These are phyloP conservation scores for Peromyscus aztecus DNA, from an alignment of 2,797 vertebrate genomes.

Conservation along the genomic window DNA sequence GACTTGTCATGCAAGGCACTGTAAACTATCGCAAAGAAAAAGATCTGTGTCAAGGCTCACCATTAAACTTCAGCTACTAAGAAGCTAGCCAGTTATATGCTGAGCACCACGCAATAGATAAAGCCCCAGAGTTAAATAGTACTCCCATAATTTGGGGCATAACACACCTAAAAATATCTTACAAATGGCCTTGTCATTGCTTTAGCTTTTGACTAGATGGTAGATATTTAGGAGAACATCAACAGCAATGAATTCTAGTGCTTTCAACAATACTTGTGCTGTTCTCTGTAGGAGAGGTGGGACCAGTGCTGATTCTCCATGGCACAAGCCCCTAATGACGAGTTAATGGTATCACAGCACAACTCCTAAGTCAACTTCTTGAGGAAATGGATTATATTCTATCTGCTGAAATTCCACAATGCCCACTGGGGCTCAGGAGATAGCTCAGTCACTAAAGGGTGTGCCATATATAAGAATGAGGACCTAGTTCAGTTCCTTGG, in stretches of 20 bases:
- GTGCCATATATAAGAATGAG: background rate
- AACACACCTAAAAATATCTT: background rate
- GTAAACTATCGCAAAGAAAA: conserved; percentile 1
- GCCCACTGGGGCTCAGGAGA: no score
- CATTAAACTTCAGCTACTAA: background rate
- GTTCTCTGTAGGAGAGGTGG: conserved; percentile 61
- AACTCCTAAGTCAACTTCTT: conserved; percentile 90
- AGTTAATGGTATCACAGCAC: background rate
- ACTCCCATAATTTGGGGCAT: background rate
- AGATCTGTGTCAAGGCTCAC: background rate
- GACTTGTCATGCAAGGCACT: background rate
- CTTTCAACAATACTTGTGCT: background rate
- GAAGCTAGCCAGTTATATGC: background rate
- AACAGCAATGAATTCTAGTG: conserved; percentile 14
- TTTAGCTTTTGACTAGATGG: background rate
- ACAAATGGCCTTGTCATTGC: background rate
- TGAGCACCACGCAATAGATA: background rate
- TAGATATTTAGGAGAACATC: background rate
- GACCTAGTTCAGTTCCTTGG: background rate
- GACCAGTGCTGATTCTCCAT: conserved; percentile 75
- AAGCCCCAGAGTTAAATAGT: background rate
- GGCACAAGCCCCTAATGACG: conserved; percentile 78
- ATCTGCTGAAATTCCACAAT: conserved; percentile 90
- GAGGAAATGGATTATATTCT: conserved; percentile 91
- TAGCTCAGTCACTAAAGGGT: background rate